Percentiles rank a stretch among this genome's conserved stretches.
Evolutionary conservation across 1,140 invertebrate genomes (phyloP).

Genomic region (Centruroides sculpturatus): DNA sequence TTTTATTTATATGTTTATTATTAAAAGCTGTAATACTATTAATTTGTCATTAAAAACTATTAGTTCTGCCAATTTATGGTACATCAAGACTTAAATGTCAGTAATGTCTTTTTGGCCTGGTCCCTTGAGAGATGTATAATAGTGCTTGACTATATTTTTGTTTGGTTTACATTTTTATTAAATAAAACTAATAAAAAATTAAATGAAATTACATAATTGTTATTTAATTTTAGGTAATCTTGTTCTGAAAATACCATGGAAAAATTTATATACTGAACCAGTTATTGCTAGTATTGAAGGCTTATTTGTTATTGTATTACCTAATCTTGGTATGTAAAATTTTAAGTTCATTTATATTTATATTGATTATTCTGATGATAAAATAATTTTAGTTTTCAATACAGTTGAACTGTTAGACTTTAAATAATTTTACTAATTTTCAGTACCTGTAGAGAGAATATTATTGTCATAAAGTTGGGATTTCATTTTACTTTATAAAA

Average conservation of each 20-base stretch:
- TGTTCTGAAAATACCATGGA: slow-evolving; percentile 94
- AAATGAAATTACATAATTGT: not conserved
- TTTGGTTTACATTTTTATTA: not conserved
- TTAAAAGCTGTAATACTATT: not conserved
- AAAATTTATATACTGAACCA: slow-evolving; percentile 84
- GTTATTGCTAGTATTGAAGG: slow-evolving; percentile 78
- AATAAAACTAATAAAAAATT: not conserved
- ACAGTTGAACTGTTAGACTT: too few species aligned
- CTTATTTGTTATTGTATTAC: slow-evolving; percentile 73
- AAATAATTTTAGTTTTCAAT: too few species aligned
- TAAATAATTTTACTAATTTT: too few species aligned
- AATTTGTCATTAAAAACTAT: not conserved
- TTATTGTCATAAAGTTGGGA: too few species aligned
- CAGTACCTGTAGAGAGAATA: too few species aligned
- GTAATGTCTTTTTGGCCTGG: too few species aligned
- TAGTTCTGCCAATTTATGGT: not conserved
- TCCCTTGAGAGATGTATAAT: too few species aligned
- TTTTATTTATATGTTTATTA: not conserved
- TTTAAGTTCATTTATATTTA: too few species aligned
- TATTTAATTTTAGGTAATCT: slow-evolving; percentile 55
- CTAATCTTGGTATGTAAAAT: slow-evolving; percentile 25
- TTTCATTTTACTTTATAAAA: too few species aligned
- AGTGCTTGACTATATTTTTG: not conserved
- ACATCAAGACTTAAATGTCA: not conserved
- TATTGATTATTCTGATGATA: too few species aligned